These are phyloP conservation scores for Masnerella sp. DNA, from an alignment of 2,888 invertebrate species.

Conservation along the genomic window DNA sequence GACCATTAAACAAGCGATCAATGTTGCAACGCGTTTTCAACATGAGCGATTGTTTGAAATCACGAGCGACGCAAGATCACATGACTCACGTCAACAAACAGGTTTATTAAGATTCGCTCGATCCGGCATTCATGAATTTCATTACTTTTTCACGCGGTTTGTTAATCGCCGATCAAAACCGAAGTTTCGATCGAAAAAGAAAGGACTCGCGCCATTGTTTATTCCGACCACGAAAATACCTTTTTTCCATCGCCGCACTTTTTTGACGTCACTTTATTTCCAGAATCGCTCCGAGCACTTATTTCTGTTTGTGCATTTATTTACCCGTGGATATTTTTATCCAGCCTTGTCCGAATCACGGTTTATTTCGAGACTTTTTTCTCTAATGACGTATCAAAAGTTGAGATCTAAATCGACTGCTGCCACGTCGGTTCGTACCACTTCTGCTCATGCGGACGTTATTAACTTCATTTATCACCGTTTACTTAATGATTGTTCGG, in stretches of 20 bases:
- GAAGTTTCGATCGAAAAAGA: background rate
- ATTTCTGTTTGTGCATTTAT: constrained; percentile 28
- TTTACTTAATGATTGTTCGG: constrained; percentile 47
- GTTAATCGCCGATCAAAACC: constrained; percentile 10
- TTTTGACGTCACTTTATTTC: constrained; percentile 11
- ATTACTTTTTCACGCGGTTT: constrained; percentile 18
- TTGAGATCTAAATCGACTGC: constrained; percentile 20
- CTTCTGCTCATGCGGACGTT: constrained; percentile 12
- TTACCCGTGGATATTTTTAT: constrained; percentile 21
- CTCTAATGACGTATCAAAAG: constrained; percentile 14
- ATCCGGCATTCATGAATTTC: constrained; percentile 14
- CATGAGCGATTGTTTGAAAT: constrained; percentile 16
- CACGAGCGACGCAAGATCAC: background rate
- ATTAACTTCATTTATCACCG: constrained; percentile 44
- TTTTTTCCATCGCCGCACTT: constrained; percentile 8
- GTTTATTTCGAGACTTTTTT: constrained; percentile 10
- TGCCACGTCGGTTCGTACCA: constrained; percentile 1
- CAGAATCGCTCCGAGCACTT: constrained; percentile 15
- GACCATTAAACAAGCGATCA: constrained; percentile 17
- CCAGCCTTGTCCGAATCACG: constrained; percentile 9
- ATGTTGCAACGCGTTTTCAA: constrained; percentile 19
- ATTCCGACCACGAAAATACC: constrained; percentile 2
- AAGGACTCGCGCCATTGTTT: background rate
- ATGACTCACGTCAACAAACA: constrained; percentile 22
- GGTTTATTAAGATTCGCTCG: constrained; percentile 32